phyloP scores from a whole-genome alignment of 2,888 invertebrate genomes.

The Heteromyza rotundicornis region DNA sequence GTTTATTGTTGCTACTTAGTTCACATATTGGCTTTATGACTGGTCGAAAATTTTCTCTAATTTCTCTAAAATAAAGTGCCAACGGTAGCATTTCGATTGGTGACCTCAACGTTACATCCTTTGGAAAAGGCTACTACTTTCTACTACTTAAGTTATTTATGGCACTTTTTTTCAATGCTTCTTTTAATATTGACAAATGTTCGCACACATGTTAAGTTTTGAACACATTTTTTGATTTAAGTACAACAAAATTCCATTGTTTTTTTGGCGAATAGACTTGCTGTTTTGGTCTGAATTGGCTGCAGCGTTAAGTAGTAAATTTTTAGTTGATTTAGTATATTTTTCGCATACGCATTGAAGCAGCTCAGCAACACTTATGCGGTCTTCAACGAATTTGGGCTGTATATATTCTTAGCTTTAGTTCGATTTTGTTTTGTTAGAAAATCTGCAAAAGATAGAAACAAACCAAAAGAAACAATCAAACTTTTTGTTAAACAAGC shows the following conservation, averaged over 20 bases:
- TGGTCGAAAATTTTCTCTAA: slow-evolving; percentile 9
- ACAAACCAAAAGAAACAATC: slow-evolving; percentile 29
- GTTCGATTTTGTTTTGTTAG: slow-evolving; percentile 24
- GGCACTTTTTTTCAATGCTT: neutral
- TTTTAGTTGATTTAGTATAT: no score
- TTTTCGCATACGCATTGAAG: slow-evolving; percentile 15
- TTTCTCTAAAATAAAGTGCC: neutral
- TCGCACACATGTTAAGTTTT: no score
- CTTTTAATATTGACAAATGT: no score
- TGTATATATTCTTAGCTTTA: slow-evolving; percentile 17
- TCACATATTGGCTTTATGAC: neutral
- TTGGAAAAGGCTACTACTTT: neutral
- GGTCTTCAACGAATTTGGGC: neutral
- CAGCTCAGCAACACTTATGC: slow-evolving; percentile 5
- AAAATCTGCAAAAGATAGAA: slow-evolving; percentile 28
- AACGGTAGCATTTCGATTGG: neutral
- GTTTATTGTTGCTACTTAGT: neutral
- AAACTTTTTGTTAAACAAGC: slow-evolving; percentile 16
- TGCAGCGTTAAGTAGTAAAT: slow-evolving; percentile 9
- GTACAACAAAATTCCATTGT: no score
- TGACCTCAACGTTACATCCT: neutral
- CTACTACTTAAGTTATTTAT: neutral
- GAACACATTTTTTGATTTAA: no score
- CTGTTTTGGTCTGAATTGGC: no score
- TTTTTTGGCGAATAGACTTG: no score